A percentile compares a stretch with the other conserved stretches of the same genome.
These are phyloP conservation scores for Hypercompe scribonia DNA, from an alignment of 2,888 invertebrate genomes.

Conservation along the genomic window DNA sequence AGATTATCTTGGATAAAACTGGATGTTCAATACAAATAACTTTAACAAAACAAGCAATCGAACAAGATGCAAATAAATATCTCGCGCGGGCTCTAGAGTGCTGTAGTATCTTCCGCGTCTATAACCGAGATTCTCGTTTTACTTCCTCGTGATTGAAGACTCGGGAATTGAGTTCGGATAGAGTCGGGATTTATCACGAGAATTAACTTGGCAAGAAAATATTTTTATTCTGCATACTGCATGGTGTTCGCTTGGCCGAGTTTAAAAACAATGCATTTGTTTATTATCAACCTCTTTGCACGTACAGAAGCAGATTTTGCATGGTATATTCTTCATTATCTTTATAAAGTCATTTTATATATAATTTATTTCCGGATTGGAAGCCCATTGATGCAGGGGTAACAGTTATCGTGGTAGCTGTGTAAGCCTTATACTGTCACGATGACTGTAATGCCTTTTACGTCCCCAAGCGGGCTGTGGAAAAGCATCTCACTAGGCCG, in stretches of 20 bases:
- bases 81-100: conserved; percentile 37
- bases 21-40: conserved; percentile 32
- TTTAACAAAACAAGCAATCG: conserved; percentile 33
- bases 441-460: no score
- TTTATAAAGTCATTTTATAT: no score
- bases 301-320: fast-evolving
- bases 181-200: conserved; percentile 47
- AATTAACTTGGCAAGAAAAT: conserved; percentile 56
- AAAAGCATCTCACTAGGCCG: no score
- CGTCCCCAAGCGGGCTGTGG: no score
- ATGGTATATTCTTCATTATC: not conserved
- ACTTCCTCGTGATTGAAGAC: conserved; percentile 62
- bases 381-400: no score
- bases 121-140: conserved; percentile 58
- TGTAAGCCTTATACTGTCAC: no score
- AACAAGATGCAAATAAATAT: conserved; percentile 42
- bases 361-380: no score
- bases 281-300: conserved; percentile 43
- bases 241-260: conserved; percentile 48
- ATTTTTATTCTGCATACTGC: conserved; percentile 57
- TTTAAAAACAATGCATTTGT: conserved; percentile 63
- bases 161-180: conserved; percentile 60
- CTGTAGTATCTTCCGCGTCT: conserved; percentile 46
- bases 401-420: no score
- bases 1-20: not conserved